These are phyloP conservation scores for Pandemis corylana DNA, from an alignment of 2,888 invertebrate species.

Conservation along the genomic window DNA sequence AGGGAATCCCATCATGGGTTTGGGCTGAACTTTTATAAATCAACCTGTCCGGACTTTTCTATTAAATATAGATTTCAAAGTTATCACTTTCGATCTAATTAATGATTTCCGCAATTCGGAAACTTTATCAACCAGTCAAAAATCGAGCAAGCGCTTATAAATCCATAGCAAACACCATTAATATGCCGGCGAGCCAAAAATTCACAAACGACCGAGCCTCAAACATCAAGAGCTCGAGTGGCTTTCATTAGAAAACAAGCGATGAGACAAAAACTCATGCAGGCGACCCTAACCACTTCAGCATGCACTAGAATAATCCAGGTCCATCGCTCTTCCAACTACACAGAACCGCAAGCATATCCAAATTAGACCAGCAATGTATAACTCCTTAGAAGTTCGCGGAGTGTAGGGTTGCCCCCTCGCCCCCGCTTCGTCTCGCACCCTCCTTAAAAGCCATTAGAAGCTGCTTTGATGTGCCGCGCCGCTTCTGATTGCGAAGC, in stretches of 20 bases:
- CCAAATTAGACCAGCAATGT: neutral
- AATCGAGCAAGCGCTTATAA: neutral
- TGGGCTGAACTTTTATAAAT: too few relatives aligned
- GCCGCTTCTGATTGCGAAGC: constrained; percentile 37
- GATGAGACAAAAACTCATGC: constrained; percentile 32
- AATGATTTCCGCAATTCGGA: neutral
- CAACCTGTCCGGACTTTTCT: too few relatives aligned
- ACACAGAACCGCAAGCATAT: neutral
- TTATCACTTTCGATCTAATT: neutral
- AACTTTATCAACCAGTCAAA: neutral
- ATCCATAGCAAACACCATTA: neutral
- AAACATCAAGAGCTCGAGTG: constrained; percentile 35
- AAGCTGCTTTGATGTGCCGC: constrained; percentile 37
- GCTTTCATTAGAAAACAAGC: constrained; percentile 43
- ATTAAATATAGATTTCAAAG: neutral
- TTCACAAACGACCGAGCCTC: constrained; percentile 14
- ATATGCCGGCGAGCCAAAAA: constrained; percentile 12
- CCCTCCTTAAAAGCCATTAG: constrained; percentile 42
- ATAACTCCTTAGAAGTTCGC: neutral
- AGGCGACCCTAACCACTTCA: constrained; percentile 19
- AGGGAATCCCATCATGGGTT: too few relatives aligned
- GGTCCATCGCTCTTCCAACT: constrained; percentile 4
- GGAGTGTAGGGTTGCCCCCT: constrained; percentile 13
- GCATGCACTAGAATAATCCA: neutral
- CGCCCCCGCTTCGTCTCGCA: constrained; percentile 20